A percentile compares a stretch with the other conserved stretches of the same genome.
These are phyloP conservation scores for Pocillopora verrucosa DNA, from an alignment of 64 coral and sea anemone genomes.

Conservation along the genomic window DNA sequence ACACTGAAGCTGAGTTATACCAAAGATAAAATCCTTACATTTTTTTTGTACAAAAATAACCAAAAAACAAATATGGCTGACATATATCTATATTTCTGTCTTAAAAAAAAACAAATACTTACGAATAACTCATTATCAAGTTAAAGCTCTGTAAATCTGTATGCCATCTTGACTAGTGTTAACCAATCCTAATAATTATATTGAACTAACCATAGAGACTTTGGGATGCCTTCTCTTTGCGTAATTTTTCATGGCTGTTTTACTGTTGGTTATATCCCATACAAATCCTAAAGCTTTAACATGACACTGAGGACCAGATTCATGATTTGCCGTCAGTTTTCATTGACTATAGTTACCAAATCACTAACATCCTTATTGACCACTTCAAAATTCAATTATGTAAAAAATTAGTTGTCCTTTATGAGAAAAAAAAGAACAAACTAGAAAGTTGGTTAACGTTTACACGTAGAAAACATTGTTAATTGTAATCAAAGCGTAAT, in stretches of 20 bases:
- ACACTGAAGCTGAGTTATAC: neutral
- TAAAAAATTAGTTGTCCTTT: too few species aligned
- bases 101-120: neutral
- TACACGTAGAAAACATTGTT: too few species aligned
- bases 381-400: too few species aligned
- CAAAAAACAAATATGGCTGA: neutral
- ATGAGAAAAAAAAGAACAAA: too few species aligned
- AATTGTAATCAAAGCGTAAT: too few species aligned
- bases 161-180: neutral
- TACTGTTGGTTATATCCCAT: neutral
- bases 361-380: neutral
- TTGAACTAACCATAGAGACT: neutral
- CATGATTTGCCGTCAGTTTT: neutral
- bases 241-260: neutral
- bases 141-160: neutral
- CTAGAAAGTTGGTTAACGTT: too few species aligned
- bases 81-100: neutral
- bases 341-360: neutral
- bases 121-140: neutral
- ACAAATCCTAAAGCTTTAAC: neutral
- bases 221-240: neutral
- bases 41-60: constrained; percentile 42
- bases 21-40: neutral
- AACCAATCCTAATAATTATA: neutral
- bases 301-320: neutral